Evolutionary conservation across 2,797 vertebrate species (phyloP), one percentile per base, ranked within the genome.

Genomic region (Acrocephalus scirpaceus): DNA sequence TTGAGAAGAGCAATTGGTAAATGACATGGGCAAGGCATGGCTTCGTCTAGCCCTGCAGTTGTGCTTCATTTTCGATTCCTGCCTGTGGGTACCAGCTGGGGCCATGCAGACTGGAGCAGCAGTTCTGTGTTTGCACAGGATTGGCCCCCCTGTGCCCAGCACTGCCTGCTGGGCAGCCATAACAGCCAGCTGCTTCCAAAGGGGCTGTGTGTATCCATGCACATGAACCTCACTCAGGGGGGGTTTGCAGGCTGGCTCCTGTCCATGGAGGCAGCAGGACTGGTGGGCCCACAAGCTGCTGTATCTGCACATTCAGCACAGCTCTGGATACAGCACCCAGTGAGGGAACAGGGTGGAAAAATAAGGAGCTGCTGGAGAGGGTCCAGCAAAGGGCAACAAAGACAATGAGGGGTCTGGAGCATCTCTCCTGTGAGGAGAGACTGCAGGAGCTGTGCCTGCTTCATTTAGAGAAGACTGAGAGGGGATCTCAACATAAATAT

Each of bases 111-210:
- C 2, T 10, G 38, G 15, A 74, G 21, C 66, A 36, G 42, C 50
- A 13, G 32, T 0, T 2, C 48, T 4, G 4, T 36, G 25, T 29
- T n/a, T 26, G 50, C 5, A 5, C 36, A 56, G 71, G 30, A n/a
- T 7, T 34, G 32, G 32, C 10, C 42, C 5, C 29, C 3, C 30
- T 0, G 5, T 40, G 50, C 26, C 22, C 69, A 38, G 44, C 60
- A 11, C 38, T 20, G n/a, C 22, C 44, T 53, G 34, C 45, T 2
- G 4, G 21, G 1, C 1, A 67, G 64, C 64, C 0, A 0, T 6
- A 57, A 26, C 12, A 53, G 12, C 30, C 0, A 0, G 1, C 32
- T 16, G 8, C 17, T 44, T 32, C 40, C 53, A 27, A 58, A n/a
- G 32, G 45, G 25, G 34, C 79, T 38, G 38, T 1, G 13, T 3